These are phyloP conservation scores for Rattus rattus DNA, from an alignment of 2,113 vertebrate species.

Conservation along the genomic window DNA sequence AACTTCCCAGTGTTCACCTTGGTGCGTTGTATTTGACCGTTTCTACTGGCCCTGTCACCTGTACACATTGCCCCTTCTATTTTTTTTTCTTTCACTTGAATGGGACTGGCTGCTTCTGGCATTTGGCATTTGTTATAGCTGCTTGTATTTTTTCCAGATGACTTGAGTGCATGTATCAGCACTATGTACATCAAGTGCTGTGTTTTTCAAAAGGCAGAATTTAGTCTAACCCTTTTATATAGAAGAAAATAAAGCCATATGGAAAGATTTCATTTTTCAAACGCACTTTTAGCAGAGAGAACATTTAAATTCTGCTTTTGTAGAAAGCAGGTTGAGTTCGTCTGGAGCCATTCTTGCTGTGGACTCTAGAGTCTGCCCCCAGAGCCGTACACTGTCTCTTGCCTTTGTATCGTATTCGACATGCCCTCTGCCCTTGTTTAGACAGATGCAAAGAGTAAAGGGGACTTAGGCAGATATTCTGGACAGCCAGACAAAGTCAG, in stretches of 20 bases:
- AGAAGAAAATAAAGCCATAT: constrained; percentile 77
- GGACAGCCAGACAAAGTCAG: constrained; percentile 72
- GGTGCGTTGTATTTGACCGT: constrained; percentile 6
- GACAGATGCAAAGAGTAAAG: constrained; percentile 71
- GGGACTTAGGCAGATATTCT: constrained; percentile 72
- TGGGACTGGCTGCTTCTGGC: constrained; percentile 57
- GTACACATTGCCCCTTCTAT: constrained; percentile 52
- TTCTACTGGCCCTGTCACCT: constrained; percentile 61
- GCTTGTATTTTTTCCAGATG: constrained; percentile 75
- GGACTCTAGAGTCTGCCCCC: constrained; percentile 58
- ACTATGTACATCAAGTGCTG: constrained; percentile 13
- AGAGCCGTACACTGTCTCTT: constrained; percentile 64
- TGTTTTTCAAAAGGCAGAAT: constrained; percentile 57
- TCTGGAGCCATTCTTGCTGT: constrained; percentile 69
- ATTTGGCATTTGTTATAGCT: constrained; percentile 61
- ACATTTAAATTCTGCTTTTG: constrained; percentile 46
- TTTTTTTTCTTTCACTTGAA: constrained; percentile 48
- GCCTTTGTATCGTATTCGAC: constrained; percentile 42
- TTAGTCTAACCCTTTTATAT: constrained; percentile 67
- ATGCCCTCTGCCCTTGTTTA: constrained; percentile 65
- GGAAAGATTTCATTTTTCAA: constrained; percentile 78
- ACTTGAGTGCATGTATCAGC: constrained; percentile 71
- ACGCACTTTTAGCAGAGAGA: constrained; percentile 67
- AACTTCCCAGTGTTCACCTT: constrained; percentile 21
- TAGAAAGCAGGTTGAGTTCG: constrained; percentile 64